Conservation (phyloP, 2,888 invertebrate genomes). For the Agrilus cyanescens region DNA sequence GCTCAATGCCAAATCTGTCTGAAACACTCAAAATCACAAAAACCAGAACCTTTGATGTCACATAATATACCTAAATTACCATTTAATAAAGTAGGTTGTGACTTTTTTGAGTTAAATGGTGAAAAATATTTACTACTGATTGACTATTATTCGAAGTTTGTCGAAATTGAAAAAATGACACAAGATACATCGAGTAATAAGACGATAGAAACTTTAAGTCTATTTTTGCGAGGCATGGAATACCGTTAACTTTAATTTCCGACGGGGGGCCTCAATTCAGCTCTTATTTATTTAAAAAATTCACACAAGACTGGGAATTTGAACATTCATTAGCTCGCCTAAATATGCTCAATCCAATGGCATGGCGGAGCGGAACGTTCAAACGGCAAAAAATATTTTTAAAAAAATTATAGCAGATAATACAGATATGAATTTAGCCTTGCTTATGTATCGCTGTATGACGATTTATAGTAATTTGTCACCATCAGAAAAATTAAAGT, state of each 20-base stretch:
- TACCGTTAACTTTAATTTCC: slow-evolving; percentile 7
- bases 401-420: slow-evolving; percentile 4
- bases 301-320: slow-evolving; percentile 7
- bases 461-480: slow-evolving; percentile 1
- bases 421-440: slow-evolving; percentile 5
- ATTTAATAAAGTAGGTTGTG: no score
- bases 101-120: no score
- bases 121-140: no score
- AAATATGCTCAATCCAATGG: slow-evolving; percentile 7
- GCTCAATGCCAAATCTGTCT: no score
- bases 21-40: no score
- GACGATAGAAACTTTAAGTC: slow-evolving; percentile 6
- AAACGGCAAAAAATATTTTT: slow-evolving; percentile 7
- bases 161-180: no score
- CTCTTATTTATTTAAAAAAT: slow-evolving; percentile 1
- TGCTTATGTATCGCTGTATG: slow-evolving; percentile 5
- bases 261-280: slow-evolving; percentile 5
- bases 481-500: slow-evolving; percentile 4
- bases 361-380: slow-evolving; percentile 3
- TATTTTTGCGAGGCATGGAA: slow-evolving; percentile 7
- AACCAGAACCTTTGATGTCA: no score
- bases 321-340: slow-evolving; percentile 2
- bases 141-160: no score
- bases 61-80: no score
- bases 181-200: slow-evolving; percentile 1